Base-by-base conservation (phyloP, 1,140 invertebrate genomes). In the Aphelenchoides fujianensis region DNA sequence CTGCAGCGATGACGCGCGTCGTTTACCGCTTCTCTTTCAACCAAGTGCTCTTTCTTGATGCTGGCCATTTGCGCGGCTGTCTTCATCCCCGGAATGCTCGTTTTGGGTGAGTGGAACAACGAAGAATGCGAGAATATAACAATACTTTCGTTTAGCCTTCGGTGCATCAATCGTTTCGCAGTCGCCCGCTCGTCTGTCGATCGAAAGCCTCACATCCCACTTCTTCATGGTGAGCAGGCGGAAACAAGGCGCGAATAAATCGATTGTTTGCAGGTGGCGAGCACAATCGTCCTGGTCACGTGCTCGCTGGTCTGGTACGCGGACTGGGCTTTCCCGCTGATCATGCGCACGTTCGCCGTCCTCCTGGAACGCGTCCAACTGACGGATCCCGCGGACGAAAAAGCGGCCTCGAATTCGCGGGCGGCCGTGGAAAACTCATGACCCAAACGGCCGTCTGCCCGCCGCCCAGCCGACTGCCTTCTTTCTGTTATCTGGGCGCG, bases 251-350 rank as follows among this genome's bases (percentile, higher is more conserved):
- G n/a, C n/a, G 41, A 48, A 23, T 48, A 48, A 48, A 48, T 23
- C 23, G 23, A 48, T 59, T 5, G 34, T 7, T 59, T 59, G 7
- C 19, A 59, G 55, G 5, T 19, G 5, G 5, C 23, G 34, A 19
- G 5, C 5, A 59, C 55, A 19, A 5, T 19, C 12, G 28, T 12
- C 23, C 9, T 66, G 2, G 63, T 37, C 53, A 16, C 53, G 3
- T 3, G 37, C 16, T 23, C 63, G 53, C 36, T 66, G 19, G 28
- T 66, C 12, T 36, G 32, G 12, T 66, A 66, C 34, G 63, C 63
- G 30, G 63, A 66, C 32, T 35, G 16, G 32, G 63, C 36, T 12
- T 66, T 32, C 31, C 28, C 63, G 16, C 23, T n/a, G 53, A 66
- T 66, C n/a, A 35, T 66, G 16, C 16, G 7, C n/a, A 30, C 31